phyloP scores from a whole-genome alignment of 2,113 vertebrate species.

The Symphodus melops region DNA sequence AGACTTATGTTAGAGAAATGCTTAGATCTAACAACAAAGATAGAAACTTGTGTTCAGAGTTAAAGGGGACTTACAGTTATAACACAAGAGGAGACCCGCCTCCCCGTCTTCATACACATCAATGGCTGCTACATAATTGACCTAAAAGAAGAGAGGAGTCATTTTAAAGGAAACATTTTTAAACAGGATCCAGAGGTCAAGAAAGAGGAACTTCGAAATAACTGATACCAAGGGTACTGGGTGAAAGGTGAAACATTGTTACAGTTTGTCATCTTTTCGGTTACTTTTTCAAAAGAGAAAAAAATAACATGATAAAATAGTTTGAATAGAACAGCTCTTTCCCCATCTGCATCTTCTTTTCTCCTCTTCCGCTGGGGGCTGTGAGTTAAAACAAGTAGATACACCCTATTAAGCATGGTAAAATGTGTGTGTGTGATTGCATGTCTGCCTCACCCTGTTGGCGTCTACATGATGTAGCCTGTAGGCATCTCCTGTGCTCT shows the following conservation, averaged over 20 bases:
- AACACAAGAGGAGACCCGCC: constrained; percentile 94
- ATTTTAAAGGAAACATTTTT: constrained; percentile 22
- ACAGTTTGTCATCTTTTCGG: background rate
- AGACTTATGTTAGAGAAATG: constrained; percentile 11
- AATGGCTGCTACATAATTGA: constrained; percentile 97
- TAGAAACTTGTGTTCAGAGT: constrained; percentile 16
- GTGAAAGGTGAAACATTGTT: background rate
- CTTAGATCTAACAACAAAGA: constrained; percentile 20
- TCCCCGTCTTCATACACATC: constrained; percentile 99
- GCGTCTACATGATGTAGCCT: constrained; percentile 93
- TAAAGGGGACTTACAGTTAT: constrained; percentile 92
- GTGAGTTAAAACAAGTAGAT: constrained; percentile 49
- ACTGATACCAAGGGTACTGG: constrained; percentile 10
- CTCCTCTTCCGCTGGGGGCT: constrained; percentile 36
- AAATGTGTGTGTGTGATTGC: background rate
- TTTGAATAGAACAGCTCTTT: constrained; percentile 49
- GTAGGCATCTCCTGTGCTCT: constrained; percentile 96
- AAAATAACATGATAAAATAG: constrained; percentile 14
- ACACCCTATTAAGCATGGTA: constrained; percentile 46
- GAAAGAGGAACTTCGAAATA: background rate
- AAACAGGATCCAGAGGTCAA: constrained; percentile 38
- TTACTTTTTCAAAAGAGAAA: background rate
- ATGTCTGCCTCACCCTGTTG: constrained; percentile 86
- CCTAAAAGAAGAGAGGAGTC: constrained; percentile 84
- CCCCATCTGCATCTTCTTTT: constrained; percentile 17